Evolutionary conservation across 2,888 invertebrate genomes (phyloP).

Genomic region (Antitype chi): DNA sequence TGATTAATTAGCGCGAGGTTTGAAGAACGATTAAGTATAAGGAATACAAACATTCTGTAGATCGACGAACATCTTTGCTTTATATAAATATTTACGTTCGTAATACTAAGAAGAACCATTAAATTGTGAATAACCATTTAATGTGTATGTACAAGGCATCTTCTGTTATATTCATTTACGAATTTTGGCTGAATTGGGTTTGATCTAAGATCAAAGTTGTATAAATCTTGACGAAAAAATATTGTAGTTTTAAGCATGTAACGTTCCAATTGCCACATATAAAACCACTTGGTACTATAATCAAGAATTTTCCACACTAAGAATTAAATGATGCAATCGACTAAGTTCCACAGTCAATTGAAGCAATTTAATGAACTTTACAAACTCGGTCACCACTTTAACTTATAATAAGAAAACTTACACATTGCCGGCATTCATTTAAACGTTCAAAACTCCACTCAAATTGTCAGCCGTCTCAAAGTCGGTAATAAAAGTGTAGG

Average conservation of each 20-base stretch:
- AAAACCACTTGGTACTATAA: constrained; percentile 1
- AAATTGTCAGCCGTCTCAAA: constrained; percentile 42
- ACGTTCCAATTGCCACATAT: background rate
- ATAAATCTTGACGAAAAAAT: background rate
- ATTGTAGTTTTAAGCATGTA: background rate
- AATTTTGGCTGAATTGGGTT: background rate
- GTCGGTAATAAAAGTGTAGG: constrained; percentile 42
- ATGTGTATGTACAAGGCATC: constrained; percentile 10
- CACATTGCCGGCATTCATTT: constrained; percentile 51
- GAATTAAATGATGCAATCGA: constrained; percentile 54
- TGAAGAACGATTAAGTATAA: constrained; percentile 50
- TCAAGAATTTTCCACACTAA: constrained; percentile 35
- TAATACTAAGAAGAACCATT: constrained; percentile 30
- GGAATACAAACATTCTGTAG: constrained; percentile 51
- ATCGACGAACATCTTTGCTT: constrained; percentile 35
- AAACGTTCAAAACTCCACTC: constrained; percentile 43
- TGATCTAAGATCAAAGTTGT: constrained; percentile 9
- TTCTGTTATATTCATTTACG: background rate
- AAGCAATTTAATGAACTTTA: constrained; percentile 63
- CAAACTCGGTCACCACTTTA: constrained; percentile 60
- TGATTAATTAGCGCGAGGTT: constrained; percentile 62
- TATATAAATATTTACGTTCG: constrained; percentile 40
- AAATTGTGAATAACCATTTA: constrained; percentile 26
- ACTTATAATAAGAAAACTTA: constrained; percentile 69
- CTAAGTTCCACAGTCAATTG: constrained; percentile 56